Evolutionary conservation across 2,888 invertebrate genomes (phyloP), one percentile per base, ranked within the genome.

Genomic region (Drosophila flavopinicola): DNA sequence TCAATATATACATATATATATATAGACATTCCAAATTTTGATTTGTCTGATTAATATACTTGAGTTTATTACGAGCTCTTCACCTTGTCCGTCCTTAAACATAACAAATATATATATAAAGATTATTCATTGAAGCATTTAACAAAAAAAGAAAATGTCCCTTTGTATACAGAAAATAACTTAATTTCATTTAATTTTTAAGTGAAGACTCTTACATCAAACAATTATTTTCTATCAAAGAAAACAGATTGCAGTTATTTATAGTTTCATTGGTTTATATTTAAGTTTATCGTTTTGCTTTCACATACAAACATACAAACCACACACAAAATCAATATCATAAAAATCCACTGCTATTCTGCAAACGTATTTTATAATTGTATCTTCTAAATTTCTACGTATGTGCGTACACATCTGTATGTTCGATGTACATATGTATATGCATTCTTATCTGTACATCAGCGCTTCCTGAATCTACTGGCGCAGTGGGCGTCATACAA

Each of bases 381-480:
- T 44, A 25, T 23, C 48, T 35, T 9, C 23, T 10, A 35, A 37
- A 61, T 20, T 6, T 30, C 4, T 27, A 24, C 11, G 45, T 33
- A n/a, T n/a, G n/a, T n/a, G n/a, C n/a, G n/a, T n/a, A n/a, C n/a
- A 38, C 30, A 41, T 15, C 41, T 38, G 41, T 37, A 24, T 51
- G 24, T 54, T 20, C 24, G 15, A 38, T 33, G 17, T 44, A 30
- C 10, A 25, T 60, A 23, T 35, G 33, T 49, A 35, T 33, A 27
- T 52, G 11, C 20, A 38, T 54, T 42, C 25, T 25, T 41, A 35
- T 29, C 35, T 56, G 30, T 53, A 29, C 54, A 42, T 59, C 57
- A 90, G 90, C 88, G 89, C 70, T 89, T 90, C 75, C 78, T 89
- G 75, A 90, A 90, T 78, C 83, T 89, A 70, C 73, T 90, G 78